Conservation (phyloP, 2,113 vertebrate genomes). For the Thryonomys swinderianus region DNA sequence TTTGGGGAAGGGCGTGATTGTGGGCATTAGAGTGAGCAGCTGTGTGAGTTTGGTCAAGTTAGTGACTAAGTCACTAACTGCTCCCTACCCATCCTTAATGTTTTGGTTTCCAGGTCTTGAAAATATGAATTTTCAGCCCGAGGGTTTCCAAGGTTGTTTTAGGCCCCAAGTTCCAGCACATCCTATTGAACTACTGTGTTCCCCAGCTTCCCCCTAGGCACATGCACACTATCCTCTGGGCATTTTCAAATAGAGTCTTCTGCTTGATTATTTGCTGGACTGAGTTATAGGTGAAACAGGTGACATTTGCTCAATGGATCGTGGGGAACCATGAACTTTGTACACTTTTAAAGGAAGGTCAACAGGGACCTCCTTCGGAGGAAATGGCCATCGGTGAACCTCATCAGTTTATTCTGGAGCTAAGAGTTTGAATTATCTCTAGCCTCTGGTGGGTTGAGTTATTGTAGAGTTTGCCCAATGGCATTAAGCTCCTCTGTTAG, state of each 20-base stretch:
- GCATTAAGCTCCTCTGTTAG: constrained; percentile 65
- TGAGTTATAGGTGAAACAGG: constrained; percentile 51
- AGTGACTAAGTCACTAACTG: not conserved
- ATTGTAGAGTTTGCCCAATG: constrained; percentile 61
- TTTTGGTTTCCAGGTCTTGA: not conserved
- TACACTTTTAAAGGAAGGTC: constrained; percentile 71
- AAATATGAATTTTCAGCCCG: not conserved
- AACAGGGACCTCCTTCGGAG: constrained; percentile 48
- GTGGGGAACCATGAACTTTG: constrained; percentile 76
- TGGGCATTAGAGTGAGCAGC: not conserved
- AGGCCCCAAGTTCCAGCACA: not conserved
- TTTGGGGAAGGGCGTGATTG: not conserved
- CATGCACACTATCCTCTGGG: constrained; percentile 5
- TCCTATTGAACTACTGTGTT: not conserved
- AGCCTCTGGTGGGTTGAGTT: constrained; percentile 46
- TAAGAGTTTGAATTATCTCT: constrained; percentile 47
- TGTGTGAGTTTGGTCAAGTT: not conserved
- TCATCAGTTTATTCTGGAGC: constrained; percentile 73
- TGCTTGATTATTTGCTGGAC: constrained; percentile 53
- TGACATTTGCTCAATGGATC: constrained; percentile 79
- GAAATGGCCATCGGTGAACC: constrained; percentile 47
- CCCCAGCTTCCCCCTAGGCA: not conserved
- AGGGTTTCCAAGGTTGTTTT: not conserved
- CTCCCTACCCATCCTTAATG: fast-evolving
- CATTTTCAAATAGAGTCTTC: constrained; percentile 65